Percentiles rank a stretch among this genome's conserved stretches.
Conservation (phyloP, 2,113 vertebrate genomes). For the Myiopsitta monachus region DNA sequence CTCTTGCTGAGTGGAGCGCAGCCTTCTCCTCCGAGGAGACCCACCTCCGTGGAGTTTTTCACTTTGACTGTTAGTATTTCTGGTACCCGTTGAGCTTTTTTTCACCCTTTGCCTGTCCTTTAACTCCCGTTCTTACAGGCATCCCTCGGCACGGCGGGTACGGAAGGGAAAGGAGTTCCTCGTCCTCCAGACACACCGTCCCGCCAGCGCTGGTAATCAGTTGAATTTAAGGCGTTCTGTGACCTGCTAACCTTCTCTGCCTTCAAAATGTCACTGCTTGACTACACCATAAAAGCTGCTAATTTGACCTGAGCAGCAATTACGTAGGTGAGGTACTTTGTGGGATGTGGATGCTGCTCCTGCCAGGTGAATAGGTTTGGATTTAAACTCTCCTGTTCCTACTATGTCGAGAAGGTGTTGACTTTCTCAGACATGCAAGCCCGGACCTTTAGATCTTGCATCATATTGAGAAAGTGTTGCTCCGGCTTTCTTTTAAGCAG, state of each 20-base stretch:
- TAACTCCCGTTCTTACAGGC: neutral
- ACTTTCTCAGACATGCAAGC: neutral
- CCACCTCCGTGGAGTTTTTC: neutral
- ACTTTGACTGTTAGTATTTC: neutral
- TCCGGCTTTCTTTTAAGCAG: neutral
- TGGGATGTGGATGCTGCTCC: neutral
- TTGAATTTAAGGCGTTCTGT: rapidly evolving
- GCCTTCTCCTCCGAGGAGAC: neutral
- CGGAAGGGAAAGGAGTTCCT: neutral
- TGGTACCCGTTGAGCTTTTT: neutral
- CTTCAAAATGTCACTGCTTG: neutral
- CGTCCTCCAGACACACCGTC: neutral
- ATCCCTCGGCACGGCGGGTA: neutral
- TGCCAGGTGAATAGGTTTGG: neutral
- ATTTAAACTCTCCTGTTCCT: neutral
- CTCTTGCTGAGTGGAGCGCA: neutral
- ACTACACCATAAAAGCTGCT: neutral
- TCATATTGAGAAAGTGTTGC: neutral
- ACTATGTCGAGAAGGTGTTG: neutral
- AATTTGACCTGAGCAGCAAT: neutral
- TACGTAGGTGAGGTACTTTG: neutral
- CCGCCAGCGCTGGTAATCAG: rapidly evolving
- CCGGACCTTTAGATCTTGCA: neutral
- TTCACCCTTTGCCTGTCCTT: no score
- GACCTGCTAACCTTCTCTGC: neutral